Conservation (phyloP, 2,888 invertebrate genomes). For the Caprella mutica region DNA sequence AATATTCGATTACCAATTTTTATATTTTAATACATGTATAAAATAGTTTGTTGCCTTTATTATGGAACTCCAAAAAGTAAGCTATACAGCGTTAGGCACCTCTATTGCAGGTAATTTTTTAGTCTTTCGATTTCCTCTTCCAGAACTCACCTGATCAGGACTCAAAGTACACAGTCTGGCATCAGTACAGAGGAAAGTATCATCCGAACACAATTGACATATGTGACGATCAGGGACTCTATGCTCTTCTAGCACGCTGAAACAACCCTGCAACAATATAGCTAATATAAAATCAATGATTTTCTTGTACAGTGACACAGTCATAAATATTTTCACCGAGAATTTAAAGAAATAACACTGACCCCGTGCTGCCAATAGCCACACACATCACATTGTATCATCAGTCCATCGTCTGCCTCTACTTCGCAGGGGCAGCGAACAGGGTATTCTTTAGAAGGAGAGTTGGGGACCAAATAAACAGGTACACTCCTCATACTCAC, state of each 20-base stretch:
- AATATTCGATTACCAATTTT: too few species aligned
- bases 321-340: not conserved
- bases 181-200: slow-evolving; percentile 21
- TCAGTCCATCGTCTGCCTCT: slow-evolving; percentile 41
- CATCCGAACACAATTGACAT: slow-evolving; percentile 20
- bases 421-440: slow-evolving; percentile 33
- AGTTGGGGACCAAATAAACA: slow-evolving; percentile 4
- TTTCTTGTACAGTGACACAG: not conserved
- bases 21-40: too few species aligned
- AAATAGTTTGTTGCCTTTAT: too few species aligned
- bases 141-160: too few species aligned
- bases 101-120: too few species aligned
- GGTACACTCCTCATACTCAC: slow-evolving; percentile 12
- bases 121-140: too few species aligned
- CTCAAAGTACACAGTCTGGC: slow-evolving; percentile 13
- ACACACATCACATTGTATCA: slow-evolving; percentile 42
- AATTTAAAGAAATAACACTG: not conserved
- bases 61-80: too few species aligned
- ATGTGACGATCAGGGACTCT: slow-evolving; percentile 21
- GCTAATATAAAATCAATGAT: not conserved
- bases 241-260: not conserved
- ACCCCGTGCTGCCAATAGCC: slow-evolving; percentile 41
- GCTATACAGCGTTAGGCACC: too few species aligned
- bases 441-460: slow-evolving; percentile 13
- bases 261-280: not conserved